Base-by-base conservation (phyloP, 2,888 invertebrate species). In the Caenorhabditis sp. region DNA sequence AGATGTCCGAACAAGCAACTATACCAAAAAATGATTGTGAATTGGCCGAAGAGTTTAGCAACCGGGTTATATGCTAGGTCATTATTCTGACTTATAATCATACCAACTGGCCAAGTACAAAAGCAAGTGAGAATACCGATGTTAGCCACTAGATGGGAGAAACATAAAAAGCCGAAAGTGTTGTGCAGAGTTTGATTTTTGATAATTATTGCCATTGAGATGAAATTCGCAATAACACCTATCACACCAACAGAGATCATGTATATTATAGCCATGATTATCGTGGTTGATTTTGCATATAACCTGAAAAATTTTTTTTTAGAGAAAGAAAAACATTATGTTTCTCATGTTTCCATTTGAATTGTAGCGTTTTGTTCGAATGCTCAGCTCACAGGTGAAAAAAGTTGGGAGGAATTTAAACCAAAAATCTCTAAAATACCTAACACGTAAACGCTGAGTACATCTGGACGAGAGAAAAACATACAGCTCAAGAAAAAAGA, bases 21-120 rank as follows among this genome's bases (percentile, higher is more conserved):
- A 65, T 75, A 76, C 80, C 80, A 80, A 63, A 80, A 77, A 53
- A 80, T 61, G 1, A 80, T 76, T 8, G 68, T 74, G 27, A 71
- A 58, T 21, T 80, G 80, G 3, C 80, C 80, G 52, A 80, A 64
- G 4, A 64, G 31, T 26, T 73, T 76, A 25, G 63, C 67, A 21
- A 27, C 26, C 8, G 56, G 0, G 31, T 61, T 67, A 20, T 66
- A 63, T 4, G 70, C 63, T 25, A 78, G 5, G 21, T 59, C 38
- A 49, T 77, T 63, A 43, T 71, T 63, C 57, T 67, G 70, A 23
- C 70, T 71, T 4, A 31, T 7, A 31, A 31, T 75, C 59, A 67
- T 67, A 7, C 70, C 70, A 7, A 72, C 68, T n/a, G 69, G 67
- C 75, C 75, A 78, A n/a, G 72, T 63, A 21, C 67, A 49, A 23